A percentile compares a stretch with the other conserved stretches of the same genome.
These are phyloP conservation scores for Syngnathoides biaculeatus DNA, from an alignment of 2,113 vertebrate species.

Conservation along the genomic window DNA sequence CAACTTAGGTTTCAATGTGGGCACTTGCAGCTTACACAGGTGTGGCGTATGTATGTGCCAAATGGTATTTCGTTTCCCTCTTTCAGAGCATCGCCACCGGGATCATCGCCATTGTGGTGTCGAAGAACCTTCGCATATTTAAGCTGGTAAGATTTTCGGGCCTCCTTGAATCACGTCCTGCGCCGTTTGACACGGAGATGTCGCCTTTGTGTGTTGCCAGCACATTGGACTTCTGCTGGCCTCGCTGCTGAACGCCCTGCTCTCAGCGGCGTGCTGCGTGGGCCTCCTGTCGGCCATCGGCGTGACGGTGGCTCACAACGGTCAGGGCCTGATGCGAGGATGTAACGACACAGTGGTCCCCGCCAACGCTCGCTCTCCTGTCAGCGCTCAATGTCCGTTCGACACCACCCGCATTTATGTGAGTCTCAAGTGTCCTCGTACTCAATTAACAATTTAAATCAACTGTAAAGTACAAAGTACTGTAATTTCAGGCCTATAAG, in stretches of 20 bases:
- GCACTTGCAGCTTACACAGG: too few species aligned
- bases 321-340: constrained; percentile 76
- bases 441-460: too few species aligned
- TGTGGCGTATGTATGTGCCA: too few species aligned
- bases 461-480: too few species aligned
- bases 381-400: constrained; percentile 80
- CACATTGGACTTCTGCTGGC: constrained; percentile 78
- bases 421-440: constrained; percentile 55
- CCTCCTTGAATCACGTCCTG: background rate
- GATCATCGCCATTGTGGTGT: constrained; percentile 84
- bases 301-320: constrained; percentile 77
- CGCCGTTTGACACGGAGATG: background rate
- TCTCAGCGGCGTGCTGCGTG: constrained; percentile 79
- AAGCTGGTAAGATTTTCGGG: constrained; percentile 68
- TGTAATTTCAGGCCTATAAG: too few species aligned
- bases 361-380: constrained; percentile 68
- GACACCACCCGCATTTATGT: constrained; percentile 92
- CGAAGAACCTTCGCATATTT: constrained; percentile 73
- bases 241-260: constrained; percentile 77
- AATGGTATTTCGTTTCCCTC: too few species aligned
- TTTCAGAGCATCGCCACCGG: constrained; percentile 82
- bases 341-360: constrained; percentile 79
- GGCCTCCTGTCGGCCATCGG: constrained; percentile 81
- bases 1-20: too few species aligned
- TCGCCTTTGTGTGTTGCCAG: constrained; percentile 59